phyloP scores from a whole-genome alignment of 2,888 invertebrate species.

The Cosmopolites sordidus region DNA sequence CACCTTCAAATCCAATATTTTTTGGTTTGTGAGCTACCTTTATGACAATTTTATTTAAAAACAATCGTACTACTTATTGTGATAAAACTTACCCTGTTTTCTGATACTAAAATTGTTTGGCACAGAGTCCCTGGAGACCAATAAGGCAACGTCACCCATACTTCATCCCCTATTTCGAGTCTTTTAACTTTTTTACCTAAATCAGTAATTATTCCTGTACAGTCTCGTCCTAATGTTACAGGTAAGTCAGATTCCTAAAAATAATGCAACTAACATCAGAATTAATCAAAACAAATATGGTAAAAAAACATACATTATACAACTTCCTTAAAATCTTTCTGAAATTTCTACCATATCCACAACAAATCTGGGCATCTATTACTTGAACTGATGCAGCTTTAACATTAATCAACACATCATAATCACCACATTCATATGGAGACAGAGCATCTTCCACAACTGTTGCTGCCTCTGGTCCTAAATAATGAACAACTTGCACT shows the following conservation, averaged over 20 bases:
- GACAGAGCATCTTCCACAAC: slow-evolving; percentile 54
- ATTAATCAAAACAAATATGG: not conserved
- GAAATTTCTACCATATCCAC: slow-evolving; percentile 51
- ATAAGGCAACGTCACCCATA: slow-evolving; percentile 56
- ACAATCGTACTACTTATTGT: not conserved
- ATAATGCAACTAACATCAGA: too few relatives aligned
- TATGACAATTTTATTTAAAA: slow-evolving; percentile 8
- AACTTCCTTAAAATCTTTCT: slow-evolving; percentile 38
- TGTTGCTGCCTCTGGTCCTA: slow-evolving; percentile 51
- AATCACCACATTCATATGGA: slow-evolving; percentile 51
- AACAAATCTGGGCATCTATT: slow-evolving; percentile 57
- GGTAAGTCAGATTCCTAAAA: slow-evolving; percentile 50
- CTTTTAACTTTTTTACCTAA: slow-evolving; percentile 56
- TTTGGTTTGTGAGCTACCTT: slow-evolving; percentile 49
- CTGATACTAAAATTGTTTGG: slow-evolving; percentile 54
- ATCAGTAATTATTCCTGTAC: slow-evolving; percentile 58
- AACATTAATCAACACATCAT: slow-evolving; percentile 59
- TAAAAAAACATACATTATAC: slow-evolving; percentile 33
- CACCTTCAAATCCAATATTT: slow-evolving; percentile 56
- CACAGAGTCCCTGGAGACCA: slow-evolving; percentile 57
- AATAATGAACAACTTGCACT: slow-evolving; percentile 49
- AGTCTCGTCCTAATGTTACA: slow-evolving; percentile 59
- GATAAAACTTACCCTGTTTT: slow-evolving; percentile 42
- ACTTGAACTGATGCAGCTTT: slow-evolving; percentile 58
- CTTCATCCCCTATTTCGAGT: slow-evolving; percentile 61